phyloP scores from a whole-genome alignment of 2,113 vertebrate genomes.

The Hepsetus odoe region DNA sequence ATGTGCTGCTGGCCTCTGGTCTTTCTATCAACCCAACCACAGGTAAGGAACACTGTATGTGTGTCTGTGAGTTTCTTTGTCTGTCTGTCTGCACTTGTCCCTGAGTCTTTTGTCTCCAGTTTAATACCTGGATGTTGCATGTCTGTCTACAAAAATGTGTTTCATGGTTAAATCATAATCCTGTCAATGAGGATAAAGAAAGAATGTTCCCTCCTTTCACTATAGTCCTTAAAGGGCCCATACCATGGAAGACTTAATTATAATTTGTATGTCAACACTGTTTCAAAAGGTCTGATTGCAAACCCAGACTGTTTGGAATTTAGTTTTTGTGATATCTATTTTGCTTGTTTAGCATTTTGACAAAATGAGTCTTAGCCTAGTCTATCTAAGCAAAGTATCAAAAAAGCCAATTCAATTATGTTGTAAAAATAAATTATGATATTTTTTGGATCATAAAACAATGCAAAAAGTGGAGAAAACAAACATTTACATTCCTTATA shows the following conservation, averaged over 20 bases:
- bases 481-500: not conserved
- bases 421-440: not conserved
- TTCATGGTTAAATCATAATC: not conserved
- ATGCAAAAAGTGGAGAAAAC: not conserved
- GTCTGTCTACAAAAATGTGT: constrained; percentile 17
- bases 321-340: no score
- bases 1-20: constrained; percentile 51
- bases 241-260: not conserved
- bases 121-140: not conserved
- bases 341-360: no score
- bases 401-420: no score
- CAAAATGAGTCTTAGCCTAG: no score
- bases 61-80: not conserved
- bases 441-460: not conserved
- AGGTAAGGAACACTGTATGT: constrained; percentile 66
- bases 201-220: not conserved
- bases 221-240: not conserved
- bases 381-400: not conserved
- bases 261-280: no score
- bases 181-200: not conserved
- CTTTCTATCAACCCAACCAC: constrained; percentile 40
- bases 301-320: no score
- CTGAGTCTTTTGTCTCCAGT: constrained; percentile 6
- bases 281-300: no score
- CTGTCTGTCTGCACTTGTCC: not conserved